Evolutionary conservation across 1,140 invertebrate species (phyloP), one percentile per base, ranked within the genome.

Genomic region (Panulirus ornatus): DNA sequence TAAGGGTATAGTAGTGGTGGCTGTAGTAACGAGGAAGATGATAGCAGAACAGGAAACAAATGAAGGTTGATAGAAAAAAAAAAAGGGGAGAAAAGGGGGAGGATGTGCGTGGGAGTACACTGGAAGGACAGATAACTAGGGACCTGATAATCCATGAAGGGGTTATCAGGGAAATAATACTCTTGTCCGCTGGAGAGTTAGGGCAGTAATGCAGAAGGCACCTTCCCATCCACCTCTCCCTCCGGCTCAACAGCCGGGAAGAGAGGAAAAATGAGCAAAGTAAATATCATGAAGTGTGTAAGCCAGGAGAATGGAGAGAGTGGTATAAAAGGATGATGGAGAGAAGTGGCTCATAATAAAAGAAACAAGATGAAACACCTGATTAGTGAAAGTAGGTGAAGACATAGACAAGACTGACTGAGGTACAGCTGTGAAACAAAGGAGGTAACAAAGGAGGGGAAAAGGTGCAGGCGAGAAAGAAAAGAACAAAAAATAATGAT

Each of bases 11-110:
- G n/a, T n/a, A n/a, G n/a, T n/a, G n/a, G n/a, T n/a, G n/a, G n/a
- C n/a, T n/a, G n/a, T n/a, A n/a, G n/a, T n/a, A n/a, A 70, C 63
- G 63, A 70, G 5, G 22, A n/a, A 70, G 63, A 70, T 27, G 63
- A 70, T 22, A 70, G 22, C n/a, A 70, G 22, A 58, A 11, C 22
- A 70, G 6, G 63, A 70, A 70, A 70, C n/a, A 8, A 27, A 5
- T 5, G 22, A 70, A n/a, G 63, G 63, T 27, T 5, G 63, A 70
- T 9, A n/a, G n/a, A 5, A 6, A 70, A 70, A n/a, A 22, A 22
- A 70, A 70, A 22, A 22, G 22, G 34, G 63, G 3, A 22, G 63
- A 70, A 22, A n/a, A 70, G 22, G 63, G 34, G 22, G 63, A 70
- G 6, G 6, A 70, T 22, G 63, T 27, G 22, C n/a, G n/a, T n/a